phyloP scores from a whole-genome alignment of 2,888 invertebrate species.

The Philonicus albiceps region DNA sequence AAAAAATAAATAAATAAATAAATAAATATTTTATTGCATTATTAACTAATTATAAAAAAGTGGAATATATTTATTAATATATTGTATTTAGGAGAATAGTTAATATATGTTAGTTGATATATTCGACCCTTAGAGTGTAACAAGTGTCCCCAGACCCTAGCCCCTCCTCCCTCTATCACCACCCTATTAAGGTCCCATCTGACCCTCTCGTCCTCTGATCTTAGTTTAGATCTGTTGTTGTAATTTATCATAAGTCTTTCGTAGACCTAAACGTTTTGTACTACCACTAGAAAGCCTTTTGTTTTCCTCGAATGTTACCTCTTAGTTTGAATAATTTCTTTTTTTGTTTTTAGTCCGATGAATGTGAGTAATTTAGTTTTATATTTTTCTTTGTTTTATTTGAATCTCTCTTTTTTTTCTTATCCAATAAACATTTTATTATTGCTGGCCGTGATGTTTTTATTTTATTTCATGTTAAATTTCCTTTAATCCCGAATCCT shows the following conservation, averaged over 20 bases:
- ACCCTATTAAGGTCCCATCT: neutral
- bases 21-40: slow-evolving; percentile 41
- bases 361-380: neutral
- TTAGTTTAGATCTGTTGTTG: neutral
- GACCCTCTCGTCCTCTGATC: neutral
- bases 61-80: slow-evolving; percentile 36
- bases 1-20: neutral
- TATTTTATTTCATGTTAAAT: neutral
- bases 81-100: slow-evolving; percentile 28
- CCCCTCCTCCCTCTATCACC: neutral
- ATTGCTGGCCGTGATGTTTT: slow-evolving; percentile 8
- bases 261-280: neutral
- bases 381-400: slow-evolving; percentile 2
- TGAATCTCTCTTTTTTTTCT: neutral
- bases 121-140: slow-evolving; percentile 18
- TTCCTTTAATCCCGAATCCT: neutral
- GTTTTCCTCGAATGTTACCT: neutral
- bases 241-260: neutral
- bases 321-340: neutral
- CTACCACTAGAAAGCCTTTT: neutral
- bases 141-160: neutral
- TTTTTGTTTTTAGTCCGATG: neutral
- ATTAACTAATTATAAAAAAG: slow-evolving; percentile 35
- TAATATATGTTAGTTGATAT: slow-evolving; percentile 33
- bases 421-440: slow-evolving; percentile 27